Evolutionary conservation across 2,888 invertebrate species (phyloP).

Genomic region (Diadromus collaris): DNA sequence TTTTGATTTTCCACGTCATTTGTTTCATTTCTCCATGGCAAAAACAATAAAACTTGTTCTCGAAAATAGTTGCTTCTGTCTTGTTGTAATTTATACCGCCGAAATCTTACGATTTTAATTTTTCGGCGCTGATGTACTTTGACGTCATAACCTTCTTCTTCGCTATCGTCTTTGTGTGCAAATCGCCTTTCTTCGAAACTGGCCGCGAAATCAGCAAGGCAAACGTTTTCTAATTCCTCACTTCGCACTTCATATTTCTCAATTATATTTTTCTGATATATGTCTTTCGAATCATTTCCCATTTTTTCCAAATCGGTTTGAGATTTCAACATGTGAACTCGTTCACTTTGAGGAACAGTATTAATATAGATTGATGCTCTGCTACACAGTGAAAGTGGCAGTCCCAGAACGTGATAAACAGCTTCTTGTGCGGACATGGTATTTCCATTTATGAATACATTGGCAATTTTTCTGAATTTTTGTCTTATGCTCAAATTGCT

Average conservation of each 20-base stretch:
- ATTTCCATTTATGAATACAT: conserved; percentile 31
- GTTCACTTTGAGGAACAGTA: conserved; percentile 44
- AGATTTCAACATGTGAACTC: conserved; percentile 54
- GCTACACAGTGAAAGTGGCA: background rate
- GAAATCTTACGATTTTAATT: conserved; percentile 31
- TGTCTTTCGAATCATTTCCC: conserved; percentile 33
- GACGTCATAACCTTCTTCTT: conserved; percentile 32
- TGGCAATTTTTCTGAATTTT: conserved; percentile 41
- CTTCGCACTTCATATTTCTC: background rate
- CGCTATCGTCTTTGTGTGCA: conserved; percentile 18
- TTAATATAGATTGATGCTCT: conserved; percentile 17
- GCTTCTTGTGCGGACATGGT: conserved; percentile 18
- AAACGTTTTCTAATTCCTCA: conserved; percentile 17
- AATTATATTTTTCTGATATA: conserved; percentile 32
- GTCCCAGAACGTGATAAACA: conserved; percentile 3
- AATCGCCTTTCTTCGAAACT: conserved; percentile 5
- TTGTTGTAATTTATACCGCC: conserved; percentile 34
- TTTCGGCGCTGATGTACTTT: conserved; percentile 15
- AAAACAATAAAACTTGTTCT: conserved; percentile 51
- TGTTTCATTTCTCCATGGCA: conserved; percentile 52
- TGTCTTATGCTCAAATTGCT: conserved; percentile 32
- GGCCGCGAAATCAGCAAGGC: conserved; percentile 40
- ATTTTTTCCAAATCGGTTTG: conserved; percentile 41
- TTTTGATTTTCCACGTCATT: conserved; percentile 38
- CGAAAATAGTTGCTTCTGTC: conserved; percentile 39